Percentiles rank a stretch among this genome's conserved stretches.
Conservation (phyloP, 1,140 invertebrate genomes). For the Aphis craccivora region DNA sequence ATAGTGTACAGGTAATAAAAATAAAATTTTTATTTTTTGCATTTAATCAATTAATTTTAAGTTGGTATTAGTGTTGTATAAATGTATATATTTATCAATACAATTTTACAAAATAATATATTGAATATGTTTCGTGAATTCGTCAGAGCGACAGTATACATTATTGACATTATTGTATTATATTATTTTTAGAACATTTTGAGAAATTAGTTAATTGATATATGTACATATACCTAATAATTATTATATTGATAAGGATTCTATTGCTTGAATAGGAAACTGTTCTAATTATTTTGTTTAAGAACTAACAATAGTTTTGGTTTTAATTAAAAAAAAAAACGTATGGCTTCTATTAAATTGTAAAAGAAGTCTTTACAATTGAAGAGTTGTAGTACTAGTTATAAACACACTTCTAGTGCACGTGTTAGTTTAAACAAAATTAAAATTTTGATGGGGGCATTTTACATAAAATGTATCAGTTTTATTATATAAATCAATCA, state of each 20-base stretch:
- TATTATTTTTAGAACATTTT: background rate
- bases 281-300: background rate
- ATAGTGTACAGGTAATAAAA: no score
- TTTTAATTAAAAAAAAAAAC: background rate
- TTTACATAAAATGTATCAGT: constrained; percentile 1
- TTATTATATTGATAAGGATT: background rate
- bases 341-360: background rate
- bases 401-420: background rate
- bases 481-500: background rate
- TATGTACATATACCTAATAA: background rate
- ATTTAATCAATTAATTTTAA: background rate
- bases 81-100: no score
- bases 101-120: no score
- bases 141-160: background rate
- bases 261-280: background rate
- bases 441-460: background rate
- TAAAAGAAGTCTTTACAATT: background rate
- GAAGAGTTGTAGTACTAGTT: background rate
- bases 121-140: no score
- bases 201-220: background rate
- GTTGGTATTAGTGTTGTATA: background rate
- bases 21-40: background rate
- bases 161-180: background rate
- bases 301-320: background rate
- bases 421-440: background rate